Evolutionary conservation across 2,888 invertebrate species (phyloP), one percentile per base, ranked within the genome.

Genomic region (Agapostemon virescens): DNA sequence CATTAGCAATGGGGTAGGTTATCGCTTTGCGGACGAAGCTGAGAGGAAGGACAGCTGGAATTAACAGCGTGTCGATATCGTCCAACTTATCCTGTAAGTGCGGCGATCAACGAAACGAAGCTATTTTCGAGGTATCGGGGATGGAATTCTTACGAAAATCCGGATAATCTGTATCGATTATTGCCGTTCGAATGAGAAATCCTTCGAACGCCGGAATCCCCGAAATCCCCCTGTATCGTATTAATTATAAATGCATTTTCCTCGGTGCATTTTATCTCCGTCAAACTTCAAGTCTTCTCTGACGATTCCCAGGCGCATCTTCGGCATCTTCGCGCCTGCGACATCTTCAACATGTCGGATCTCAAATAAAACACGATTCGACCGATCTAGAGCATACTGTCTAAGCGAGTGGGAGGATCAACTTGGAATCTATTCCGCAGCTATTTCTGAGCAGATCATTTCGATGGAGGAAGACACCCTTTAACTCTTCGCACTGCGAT

Each of bases 41-140:
- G 79, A 83, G 85, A 83, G 84, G 83, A 88, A 87, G 89, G 88
- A 90, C 89, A 90, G 90, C 87, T 88, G 89, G 89, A 87, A 90
- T 90, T 89, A 90, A 89, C 88, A 90, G 88, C 87, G 87, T 83
- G 77, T 79, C 87, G 85, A 85, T 79, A 79, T 87, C 84, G 85
- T 70, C 81, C 78, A 86, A 88, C 83, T 84, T 81, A 69, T 77
- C 76, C 77, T 82, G 82, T 78, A 79, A 84, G 84, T 79, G 40
- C 79, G 55, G 49, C 79, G 49, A 77, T 76, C 61, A 20, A 26
- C 66, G 63, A 49, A 49, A 49, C 30, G 30, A 40, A 49, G 73
- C 49, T 66, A 71, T 73, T 74, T 74, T 36, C 26, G 63, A 9
- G 52, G 38, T 45, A 38, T 42, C 36, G 23, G 20, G 33, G 63